Conservation (phyloP, 2,888 invertebrate species). For the Drosophila limbata region DNA sequence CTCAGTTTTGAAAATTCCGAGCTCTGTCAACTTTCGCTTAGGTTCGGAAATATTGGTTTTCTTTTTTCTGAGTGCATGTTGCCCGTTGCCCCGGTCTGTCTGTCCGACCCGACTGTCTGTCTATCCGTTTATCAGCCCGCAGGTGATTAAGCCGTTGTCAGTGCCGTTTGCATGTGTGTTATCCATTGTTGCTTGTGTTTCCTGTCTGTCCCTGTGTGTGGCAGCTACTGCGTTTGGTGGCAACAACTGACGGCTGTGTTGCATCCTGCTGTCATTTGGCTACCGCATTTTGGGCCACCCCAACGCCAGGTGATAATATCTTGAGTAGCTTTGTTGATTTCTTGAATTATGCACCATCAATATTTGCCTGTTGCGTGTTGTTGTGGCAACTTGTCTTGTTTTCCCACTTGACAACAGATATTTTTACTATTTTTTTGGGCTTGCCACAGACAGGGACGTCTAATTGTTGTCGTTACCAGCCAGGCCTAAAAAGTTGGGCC, state of each 20-base stretch:
- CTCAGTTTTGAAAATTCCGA: too few species aligned
- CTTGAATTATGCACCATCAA: conserved; percentile 20
- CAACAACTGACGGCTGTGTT: conserved; percentile 43
- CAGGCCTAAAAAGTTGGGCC: conserved; percentile 18
- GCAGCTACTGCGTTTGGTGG: conserved; percentile 30
- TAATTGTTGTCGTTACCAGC: conserved; percentile 38
- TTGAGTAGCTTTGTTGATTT: conserved; percentile 24
- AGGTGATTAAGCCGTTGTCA: conserved; percentile 80
- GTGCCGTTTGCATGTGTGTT: conserved; percentile 35
- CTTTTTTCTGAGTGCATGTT: not conserved
- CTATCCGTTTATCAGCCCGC: conserved; percentile 74
- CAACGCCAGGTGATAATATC: conserved; percentile 59
- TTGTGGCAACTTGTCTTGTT: conserved; percentile 1
- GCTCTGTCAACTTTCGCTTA: too few species aligned
- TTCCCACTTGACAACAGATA: conserved; percentile 24
- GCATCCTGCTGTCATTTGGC: conserved; percentile 79
- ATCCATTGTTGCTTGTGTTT: conserved; percentile 18
- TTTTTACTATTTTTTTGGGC: conserved; percentile 18
- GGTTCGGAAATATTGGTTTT: too few species aligned
- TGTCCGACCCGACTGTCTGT: conserved; percentile 23
- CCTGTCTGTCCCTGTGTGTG: conserved; percentile 21
- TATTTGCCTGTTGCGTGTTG: conserved; percentile 13
- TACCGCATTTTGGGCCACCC: conserved; percentile 62
- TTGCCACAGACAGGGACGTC: conserved; percentile 46
- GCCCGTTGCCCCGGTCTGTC: conserved; percentile 42